Evolutionary conservation across 2,888 invertebrate species (phyloP).

Genomic region (Synergus gifuensis): DNA sequence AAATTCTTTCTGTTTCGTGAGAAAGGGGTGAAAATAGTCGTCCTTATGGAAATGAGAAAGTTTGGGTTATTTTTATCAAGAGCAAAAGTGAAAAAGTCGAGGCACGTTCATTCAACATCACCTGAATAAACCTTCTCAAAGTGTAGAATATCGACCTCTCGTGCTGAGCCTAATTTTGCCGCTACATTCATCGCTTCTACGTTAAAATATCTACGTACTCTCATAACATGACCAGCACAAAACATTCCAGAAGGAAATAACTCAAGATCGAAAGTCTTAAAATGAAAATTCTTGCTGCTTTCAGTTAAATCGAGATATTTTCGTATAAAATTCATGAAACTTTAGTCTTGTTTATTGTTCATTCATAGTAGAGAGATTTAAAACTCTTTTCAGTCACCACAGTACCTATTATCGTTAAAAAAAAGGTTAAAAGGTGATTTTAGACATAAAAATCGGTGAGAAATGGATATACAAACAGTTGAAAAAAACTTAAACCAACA

Average conservation of each 20-base stretch:
- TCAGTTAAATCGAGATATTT: background rate
- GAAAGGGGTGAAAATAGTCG: too few relatives aligned
- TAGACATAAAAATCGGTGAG: too few relatives aligned
- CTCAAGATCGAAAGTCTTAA: background rate
- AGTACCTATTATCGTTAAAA: too few relatives aligned
- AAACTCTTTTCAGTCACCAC: background rate
- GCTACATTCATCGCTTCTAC: slow-evolving; percentile 31
- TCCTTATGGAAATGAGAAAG: background rate
- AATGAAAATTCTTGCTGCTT: background rate
- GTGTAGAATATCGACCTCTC: slow-evolving; percentile 30
- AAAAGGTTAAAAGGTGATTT: too few relatives aligned
- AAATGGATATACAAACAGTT: too few relatives aligned
- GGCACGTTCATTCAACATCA: slow-evolving; percentile 28
- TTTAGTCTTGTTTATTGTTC: background rate
- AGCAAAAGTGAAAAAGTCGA: slow-evolving; percentile 35
- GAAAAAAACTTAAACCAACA: too few relatives aligned
- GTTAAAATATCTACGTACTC: slow-evolving; percentile 33
- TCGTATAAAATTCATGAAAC: background rate
- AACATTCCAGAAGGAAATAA: slow-evolving; percentile 12
- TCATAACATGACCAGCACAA: slow-evolving; percentile 20
- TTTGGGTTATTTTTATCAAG: slow-evolving; percentile 26
- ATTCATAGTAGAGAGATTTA: background rate
- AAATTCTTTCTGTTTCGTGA: too few relatives aligned
- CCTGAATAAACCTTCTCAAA: slow-evolving; percentile 32
- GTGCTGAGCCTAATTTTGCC: slow-evolving; percentile 22